Evolutionary conservation across 2,113 vertebrate genomes (phyloP).

Genomic region (Hippopotamus amphibius): DNA sequence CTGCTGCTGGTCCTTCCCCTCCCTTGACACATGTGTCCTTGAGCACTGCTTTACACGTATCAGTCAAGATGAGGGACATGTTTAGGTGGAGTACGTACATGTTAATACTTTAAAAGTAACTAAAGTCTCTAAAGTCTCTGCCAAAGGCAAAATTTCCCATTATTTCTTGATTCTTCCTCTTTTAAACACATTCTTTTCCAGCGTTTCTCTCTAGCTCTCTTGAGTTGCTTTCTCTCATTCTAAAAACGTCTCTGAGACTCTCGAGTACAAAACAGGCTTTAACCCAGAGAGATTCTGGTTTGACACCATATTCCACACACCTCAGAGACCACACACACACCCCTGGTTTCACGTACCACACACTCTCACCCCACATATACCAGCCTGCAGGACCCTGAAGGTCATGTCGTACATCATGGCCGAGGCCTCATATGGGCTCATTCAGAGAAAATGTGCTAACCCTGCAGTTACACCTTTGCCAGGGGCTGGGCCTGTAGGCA

Average conservation of each 20-base stretch:
- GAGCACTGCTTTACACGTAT: background rate
- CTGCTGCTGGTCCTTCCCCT: background rate
- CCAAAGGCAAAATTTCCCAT: background rate
- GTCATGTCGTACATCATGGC: background rate
- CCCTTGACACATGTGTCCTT: background rate
- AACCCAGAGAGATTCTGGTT: background rate
- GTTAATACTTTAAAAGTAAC: background rate
- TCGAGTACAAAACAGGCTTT: background rate
- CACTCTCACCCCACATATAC: no score
- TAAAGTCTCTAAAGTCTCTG: background rate
- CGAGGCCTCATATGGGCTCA: background rate
- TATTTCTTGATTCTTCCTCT: slow-evolving; percentile 8
- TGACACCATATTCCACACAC: background rate
- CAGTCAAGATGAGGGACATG: background rate
- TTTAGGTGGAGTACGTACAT: background rate
- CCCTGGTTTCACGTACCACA: background rate
- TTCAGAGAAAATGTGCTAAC: background rate
- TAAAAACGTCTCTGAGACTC: background rate
- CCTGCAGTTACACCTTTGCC: background rate
- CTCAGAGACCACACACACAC: background rate
- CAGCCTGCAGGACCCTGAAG: background rate
- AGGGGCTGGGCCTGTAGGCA: background rate
- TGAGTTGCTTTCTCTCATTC: background rate
- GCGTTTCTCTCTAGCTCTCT: slow-evolving; percentile 30
- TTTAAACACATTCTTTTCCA: background rate